These are phyloP conservation scores for Vidua macroura DNA, from an alignment of 2,113 vertebrate species.

Conservation along the genomic window DNA sequence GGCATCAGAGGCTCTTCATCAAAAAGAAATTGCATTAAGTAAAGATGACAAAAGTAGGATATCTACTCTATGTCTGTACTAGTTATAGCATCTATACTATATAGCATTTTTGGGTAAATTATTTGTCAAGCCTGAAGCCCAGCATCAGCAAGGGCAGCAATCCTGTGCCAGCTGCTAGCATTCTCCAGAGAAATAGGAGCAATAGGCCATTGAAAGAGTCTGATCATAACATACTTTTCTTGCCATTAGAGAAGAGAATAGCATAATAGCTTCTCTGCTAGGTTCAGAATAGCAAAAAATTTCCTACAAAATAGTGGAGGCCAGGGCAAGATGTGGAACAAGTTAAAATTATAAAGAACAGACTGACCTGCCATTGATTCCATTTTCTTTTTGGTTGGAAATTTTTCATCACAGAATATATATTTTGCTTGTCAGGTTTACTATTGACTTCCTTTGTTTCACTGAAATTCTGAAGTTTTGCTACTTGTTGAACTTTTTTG, in stretches of 20 bases:
- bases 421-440: not conserved
- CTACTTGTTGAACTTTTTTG: not conserved
- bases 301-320: not conserved
- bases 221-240: not conserved
- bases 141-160: not conserved
- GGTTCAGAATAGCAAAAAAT: not conserved
- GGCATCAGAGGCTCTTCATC: not conserved
- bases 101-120: not conserved
- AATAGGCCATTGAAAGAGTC: not conserved
- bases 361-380: not conserved
- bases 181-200: conserved; percentile 10
- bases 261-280: not conserved
- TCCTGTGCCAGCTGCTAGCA: not conserved
- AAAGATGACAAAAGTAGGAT: not conserved
- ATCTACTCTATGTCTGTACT: not conserved
- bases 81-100: not conserved
- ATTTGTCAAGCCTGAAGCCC: not conserved
- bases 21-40: not conserved
- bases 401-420: not conserved
- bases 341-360: not conserved
- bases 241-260: not conserved
- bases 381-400: not conserved
- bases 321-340: not conserved
- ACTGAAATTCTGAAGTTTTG: conserved; percentile 8
- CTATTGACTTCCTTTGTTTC: not conserved